Conservation (phyloP, 2,888 invertebrate species). For the Dioctria rufipes region DNA sequence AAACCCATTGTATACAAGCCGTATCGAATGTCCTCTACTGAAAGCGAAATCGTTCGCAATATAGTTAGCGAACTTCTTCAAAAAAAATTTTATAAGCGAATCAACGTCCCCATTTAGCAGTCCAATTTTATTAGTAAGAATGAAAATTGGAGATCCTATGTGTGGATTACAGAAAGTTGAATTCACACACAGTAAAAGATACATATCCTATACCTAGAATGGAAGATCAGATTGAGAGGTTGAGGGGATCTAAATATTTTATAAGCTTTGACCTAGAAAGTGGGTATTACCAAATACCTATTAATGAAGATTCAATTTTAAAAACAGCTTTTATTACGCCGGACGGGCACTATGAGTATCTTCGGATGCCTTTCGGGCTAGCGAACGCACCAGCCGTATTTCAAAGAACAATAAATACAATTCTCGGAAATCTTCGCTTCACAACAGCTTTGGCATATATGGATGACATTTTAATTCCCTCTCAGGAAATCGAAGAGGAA, state of each 20-base stretch:
- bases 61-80: constrained; percentile 59
- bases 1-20: constrained; percentile 62
- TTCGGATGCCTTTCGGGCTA: constrained; percentile 64
- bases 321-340: constrained; percentile 4
- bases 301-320: constrained; percentile 62
- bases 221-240: constrained; percentile 62
- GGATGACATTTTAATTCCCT: constrained; percentile 62
- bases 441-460: constrained; percentile 59
- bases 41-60: not conserved
- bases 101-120: constrained; percentile 61
- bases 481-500: constrained; percentile 56
- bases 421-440: not conserved
- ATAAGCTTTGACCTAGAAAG: constrained; percentile 62
- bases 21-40: constrained; percentile 57
- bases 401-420: constrained; percentile 61
- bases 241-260: constrained; percentile 61
- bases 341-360: constrained; percentile 63
- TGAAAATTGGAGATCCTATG: constrained; percentile 61
- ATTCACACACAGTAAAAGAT: constrained; percentile 63
- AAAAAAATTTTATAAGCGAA: constrained; percentile 60
- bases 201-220: constrained; percentile 64
- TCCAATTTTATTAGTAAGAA: constrained; percentile 59
- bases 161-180: constrained; percentile 64
- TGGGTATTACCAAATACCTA: constrained; percentile 58
- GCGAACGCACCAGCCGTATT: constrained; percentile 64